These are phyloP conservation scores for Sebastes steindachneri DNA, from an alignment of 2,797 vertebrate genomes.

Conservation along the genomic window DNA sequence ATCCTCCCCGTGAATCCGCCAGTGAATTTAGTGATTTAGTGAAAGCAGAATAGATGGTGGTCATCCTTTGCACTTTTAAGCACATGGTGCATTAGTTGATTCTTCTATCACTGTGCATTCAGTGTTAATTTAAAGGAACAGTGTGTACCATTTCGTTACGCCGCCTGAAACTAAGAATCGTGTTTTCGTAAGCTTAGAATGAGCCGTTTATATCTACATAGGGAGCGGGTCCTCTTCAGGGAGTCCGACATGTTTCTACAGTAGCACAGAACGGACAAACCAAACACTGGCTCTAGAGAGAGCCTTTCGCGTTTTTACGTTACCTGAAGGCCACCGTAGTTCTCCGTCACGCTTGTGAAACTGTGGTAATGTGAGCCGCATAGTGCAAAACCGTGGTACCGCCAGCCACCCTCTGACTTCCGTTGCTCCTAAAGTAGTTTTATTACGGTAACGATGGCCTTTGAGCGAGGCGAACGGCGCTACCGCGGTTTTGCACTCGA, in stretches of 20 bases:
- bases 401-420: too few relatives aligned
- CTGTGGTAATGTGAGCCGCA: background rate
- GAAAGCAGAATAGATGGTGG: background rate
- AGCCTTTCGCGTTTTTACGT: background rate
- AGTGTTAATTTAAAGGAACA: background rate
- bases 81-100: background rate
- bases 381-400: background rate
- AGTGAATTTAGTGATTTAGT: background rate
- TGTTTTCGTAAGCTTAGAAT: background rate
- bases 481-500: too few relatives aligned
- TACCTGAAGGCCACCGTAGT: background rate
- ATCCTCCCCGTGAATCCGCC: background rate
- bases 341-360: background rate
- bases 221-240: background rate
- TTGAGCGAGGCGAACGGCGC: too few relatives aligned
- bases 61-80: background rate
- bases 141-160: background rate
- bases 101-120: background rate
- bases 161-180: background rate
- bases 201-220: background rate
- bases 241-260: background rate
- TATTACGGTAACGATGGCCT: too few relatives aligned
- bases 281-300: background rate
- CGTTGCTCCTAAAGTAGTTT: too few relatives aligned
- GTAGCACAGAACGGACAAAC: background rate